Base-by-base conservation (phyloP, 2,797 vertebrate genomes). In the Trachops cirrhosus region DNA sequence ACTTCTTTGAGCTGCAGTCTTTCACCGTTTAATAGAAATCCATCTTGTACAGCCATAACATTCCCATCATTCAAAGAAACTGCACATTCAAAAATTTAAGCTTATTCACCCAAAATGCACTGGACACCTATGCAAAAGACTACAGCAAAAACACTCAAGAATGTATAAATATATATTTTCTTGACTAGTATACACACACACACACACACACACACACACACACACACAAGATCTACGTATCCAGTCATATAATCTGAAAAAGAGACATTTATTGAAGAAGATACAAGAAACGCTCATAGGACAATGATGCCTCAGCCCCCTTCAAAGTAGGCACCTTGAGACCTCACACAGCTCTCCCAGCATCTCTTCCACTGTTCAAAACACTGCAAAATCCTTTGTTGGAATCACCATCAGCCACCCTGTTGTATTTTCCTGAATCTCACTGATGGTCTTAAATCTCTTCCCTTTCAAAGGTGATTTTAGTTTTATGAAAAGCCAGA, bases 11-110 rank as follows among this genome's bases (percentile, higher is more conserved):
- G 62, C 41, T 68, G 70, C 86, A 34, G 29, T 73, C 59, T 41
- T 82, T 24, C 52, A 82, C 39, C 68, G 15, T 54, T 87, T 54
- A 77, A 78, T 70, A 96, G 71, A 86, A 95, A 92, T 62, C 46
- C 54, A 52, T 74, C 29, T 48, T 46, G 73, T 77, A 86, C 0
- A 77, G 15, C 4, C n/a, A 83, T 50, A 37, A 80, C 44, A 91
- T 91, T 77, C 32, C 57, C 48, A 93, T 44, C 85, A 67, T 46
- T 93, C 54, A 91, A 82, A 89, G 54, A 77, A 71, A 80, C 46
- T 5, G 54, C 68, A 52, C 11, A 32, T 64, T 91, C 16, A 59
- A 79, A 94, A 86, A 62, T 70, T 24, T 37, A 78, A 80, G 11
- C 37, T 78, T 78, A 73, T 29, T 91, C 41, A 85, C 62, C 11